Percentiles rank a stretch among this genome's conserved stretches.
phyloP scores from a whole-genome alignment of 2,888 invertebrate species.

The Lampropteryx suffumata region DNA sequence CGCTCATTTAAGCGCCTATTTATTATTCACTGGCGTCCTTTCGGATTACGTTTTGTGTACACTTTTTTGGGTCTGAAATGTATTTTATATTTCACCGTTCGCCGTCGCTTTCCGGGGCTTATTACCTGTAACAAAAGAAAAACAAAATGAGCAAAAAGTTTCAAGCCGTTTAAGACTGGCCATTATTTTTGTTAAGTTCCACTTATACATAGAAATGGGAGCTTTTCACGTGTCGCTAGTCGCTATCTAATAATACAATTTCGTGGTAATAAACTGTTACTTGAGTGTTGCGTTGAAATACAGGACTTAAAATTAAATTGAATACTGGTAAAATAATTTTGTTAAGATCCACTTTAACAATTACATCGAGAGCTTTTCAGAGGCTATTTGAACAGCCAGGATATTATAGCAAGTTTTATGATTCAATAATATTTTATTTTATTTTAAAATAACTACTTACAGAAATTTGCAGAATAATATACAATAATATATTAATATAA shows the following conservation, averaged over 20 bases:
- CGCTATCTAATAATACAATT: background rate
- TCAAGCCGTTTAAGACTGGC: constrained; percentile 1
- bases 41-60: constrained; percentile 38
- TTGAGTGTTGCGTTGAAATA: too few species aligned
- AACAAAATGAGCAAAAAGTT: constrained; percentile 18
- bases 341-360: too few species aligned
- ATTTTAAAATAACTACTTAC: too few species aligned
- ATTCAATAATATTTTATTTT: too few species aligned
- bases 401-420: too few species aligned
- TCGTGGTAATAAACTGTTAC: too few species aligned
- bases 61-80: constrained; percentile 24
- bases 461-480: too few species aligned
- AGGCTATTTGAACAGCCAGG: too few species aligned
- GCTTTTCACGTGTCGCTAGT: background rate
- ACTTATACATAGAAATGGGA: background rate
- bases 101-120: background rate
- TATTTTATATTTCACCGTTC: constrained; percentile 1
- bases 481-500: too few species aligned
- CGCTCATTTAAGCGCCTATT: constrained; percentile 29
- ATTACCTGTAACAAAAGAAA: constrained; percentile 31
- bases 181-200: constrained; percentile 3
- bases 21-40: constrained; percentile 42
- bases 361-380: too few species aligned
- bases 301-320: too few species aligned
- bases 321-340: too few species aligned